Conservation (phyloP, 2,797 vertebrate species). For the Pipistrellus nathusii region DNA sequence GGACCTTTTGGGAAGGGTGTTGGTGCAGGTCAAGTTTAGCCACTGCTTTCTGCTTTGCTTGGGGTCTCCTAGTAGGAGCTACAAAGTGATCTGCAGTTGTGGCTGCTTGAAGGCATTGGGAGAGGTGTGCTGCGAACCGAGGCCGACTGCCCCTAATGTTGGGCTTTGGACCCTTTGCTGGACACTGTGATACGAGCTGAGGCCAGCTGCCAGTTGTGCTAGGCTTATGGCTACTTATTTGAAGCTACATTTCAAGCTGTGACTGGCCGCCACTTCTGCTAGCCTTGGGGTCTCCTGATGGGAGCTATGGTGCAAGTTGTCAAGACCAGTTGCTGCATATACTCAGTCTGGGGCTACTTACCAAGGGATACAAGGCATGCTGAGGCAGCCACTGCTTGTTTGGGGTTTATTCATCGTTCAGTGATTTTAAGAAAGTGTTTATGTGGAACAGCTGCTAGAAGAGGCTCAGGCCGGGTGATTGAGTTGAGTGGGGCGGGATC, state of each 20-base stretch:
- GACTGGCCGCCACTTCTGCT: neutral
- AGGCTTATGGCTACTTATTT: neutral
- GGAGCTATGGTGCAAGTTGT: neutral
- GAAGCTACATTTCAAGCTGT: neutral
- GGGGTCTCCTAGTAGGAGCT: neutral
- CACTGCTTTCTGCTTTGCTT: neutral
- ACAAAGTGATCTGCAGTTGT: neutral
- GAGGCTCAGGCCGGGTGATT: neutral
- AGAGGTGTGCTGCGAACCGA: neutral
- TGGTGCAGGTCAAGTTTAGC: neutral
- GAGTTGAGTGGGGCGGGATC: neutral
- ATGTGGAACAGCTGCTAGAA: neutral
- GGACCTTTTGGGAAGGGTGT: neutral
- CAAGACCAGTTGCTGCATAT: neutral
- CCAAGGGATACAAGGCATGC: neutral
- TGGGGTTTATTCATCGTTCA: neutral
- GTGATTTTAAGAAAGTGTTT: neutral
- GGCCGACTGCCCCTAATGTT: neutral
- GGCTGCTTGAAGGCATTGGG: neutral
- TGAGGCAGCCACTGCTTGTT: neutral
- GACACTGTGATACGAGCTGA: neutral
- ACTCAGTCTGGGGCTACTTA: neutral
- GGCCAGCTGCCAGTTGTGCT: neutral
- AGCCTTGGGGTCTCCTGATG: neutral
- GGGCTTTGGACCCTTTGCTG: neutral